Base-by-base conservation (phyloP, 2,888 invertebrate genomes). In the Tipula lateralis region DNA sequence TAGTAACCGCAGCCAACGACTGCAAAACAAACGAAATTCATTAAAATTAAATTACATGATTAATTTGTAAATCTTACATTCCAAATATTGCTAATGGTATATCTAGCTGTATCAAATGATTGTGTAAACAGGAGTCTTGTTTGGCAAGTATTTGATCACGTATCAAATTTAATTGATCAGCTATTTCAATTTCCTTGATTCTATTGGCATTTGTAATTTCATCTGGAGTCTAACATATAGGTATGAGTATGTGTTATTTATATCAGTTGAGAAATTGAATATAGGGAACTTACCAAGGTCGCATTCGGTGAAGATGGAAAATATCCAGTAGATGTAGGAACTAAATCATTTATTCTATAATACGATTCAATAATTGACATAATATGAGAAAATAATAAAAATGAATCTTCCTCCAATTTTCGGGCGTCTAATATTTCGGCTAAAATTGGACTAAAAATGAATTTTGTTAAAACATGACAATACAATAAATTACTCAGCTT, bases 21-120 rank as follows among this genome's bases (percentile, higher is more conserved):
- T 96, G 87, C 0, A 88, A 89, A 80, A 80, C 9, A 39, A 66
- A 84, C 13, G 29, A 19, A 39, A 82, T 34, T 83, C 12, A 34
- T 13, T 24, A 29, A 84, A 39, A 84, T 82, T 84, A 81, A 29
- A 36, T 82, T 29, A 24, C 83, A 83, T 85, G 39, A n/a, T n/a
- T 66, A 24, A 1, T 24, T 66, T 66, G 3, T 9, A 19, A 66
- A 24, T 91, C 94, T 92, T 89, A 96, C 96, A 96, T 96, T 88
- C 96, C 96, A 89, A 96, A 96, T 44, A 96, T 92, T 87, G 96
- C 95, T 88, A 96, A 92, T n/a, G 95, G 94, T 87, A 96, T 95
- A 87, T 95, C 95, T 87, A 95, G 91, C 84, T 92, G 91, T 81
- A 92, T 91, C 84, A 96, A 91, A 91, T 95, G 95, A 85, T 91